Evolutionary conservation across 2,797 vertebrate genomes (phyloP).

Genomic region (Nyctibius grandis): DNA sequence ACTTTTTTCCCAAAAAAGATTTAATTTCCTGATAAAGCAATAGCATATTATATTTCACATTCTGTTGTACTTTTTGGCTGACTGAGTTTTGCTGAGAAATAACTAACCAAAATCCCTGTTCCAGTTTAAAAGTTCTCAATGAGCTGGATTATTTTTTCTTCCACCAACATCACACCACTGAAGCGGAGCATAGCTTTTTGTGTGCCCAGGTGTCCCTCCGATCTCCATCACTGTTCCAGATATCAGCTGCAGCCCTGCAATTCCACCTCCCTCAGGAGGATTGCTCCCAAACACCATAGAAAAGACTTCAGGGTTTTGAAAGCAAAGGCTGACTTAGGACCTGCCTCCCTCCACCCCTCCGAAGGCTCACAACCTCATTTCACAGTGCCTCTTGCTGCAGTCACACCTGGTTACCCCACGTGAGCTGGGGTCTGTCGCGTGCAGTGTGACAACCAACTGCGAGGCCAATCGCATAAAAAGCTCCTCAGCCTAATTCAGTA

Average conservation of each 20-base stretch:
- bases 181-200: background rate
- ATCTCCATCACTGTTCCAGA: background rate
- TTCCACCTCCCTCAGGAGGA: background rate
- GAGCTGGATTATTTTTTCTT: background rate
- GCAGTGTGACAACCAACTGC: background rate
- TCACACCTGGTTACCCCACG: background rate
- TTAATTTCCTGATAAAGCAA: background rate
- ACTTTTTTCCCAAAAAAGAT: background rate
- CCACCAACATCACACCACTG: background rate
- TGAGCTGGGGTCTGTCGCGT: fast-evolving
- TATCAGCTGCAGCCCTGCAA: background rate
- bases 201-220: background rate
- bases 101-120: background rate
- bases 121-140: background rate
- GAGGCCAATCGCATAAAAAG: background rate
- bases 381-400: background rate
- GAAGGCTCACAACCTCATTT: background rate
- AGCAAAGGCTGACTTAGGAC: background rate
- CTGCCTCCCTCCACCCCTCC: fast-evolving
- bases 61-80: background rate
- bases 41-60: background rate
- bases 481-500: background rate
- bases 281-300: background rate
- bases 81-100: background rate
- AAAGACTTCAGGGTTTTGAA: background rate